Conservation (phyloP, 2,797 vertebrate genomes). For the Spizella passerina region DNA sequence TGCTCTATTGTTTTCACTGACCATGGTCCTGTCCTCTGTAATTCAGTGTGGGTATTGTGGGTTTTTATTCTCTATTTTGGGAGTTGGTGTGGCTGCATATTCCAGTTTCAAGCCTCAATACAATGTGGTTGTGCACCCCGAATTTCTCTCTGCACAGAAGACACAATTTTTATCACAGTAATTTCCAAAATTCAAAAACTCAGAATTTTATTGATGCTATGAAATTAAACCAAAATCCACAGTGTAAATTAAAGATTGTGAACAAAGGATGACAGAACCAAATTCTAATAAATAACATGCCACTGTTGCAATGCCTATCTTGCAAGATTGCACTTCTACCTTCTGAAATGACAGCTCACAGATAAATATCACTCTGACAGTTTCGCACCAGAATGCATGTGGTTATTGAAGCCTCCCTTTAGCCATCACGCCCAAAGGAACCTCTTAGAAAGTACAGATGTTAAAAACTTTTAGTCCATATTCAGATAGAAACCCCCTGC, state of each 20-base stretch:
- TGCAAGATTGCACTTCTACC: not conserved
- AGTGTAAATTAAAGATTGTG: not conserved
- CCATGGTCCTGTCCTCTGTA: not conserved
- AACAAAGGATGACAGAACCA: not conserved
- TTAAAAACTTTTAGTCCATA: not conserved
- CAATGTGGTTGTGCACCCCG: not conserved
- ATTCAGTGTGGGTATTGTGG: fast-evolving
- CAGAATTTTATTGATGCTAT: not conserved
- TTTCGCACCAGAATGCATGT: fast-evolving
- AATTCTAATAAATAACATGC: not conserved
- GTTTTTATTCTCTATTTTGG: not conserved
- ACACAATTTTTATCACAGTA: not conserved
- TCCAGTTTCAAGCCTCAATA: not conserved
- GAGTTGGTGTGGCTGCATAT: fast-evolving
- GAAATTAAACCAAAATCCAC: not conserved
- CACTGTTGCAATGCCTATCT: not conserved
- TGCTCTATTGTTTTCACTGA: not conserved
- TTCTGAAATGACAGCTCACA: not conserved
- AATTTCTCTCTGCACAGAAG: not conserved
- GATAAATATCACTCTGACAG: not conserved
- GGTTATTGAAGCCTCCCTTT: not conserved
- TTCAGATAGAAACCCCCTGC: too few relatives aligned
- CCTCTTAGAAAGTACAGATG: not conserved
- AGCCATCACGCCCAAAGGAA: not conserved
- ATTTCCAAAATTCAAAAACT: not conserved